Evolutionary conservation across 2,113 vertebrate species (phyloP).

Genomic region (Pelobates fuscus): DNA sequence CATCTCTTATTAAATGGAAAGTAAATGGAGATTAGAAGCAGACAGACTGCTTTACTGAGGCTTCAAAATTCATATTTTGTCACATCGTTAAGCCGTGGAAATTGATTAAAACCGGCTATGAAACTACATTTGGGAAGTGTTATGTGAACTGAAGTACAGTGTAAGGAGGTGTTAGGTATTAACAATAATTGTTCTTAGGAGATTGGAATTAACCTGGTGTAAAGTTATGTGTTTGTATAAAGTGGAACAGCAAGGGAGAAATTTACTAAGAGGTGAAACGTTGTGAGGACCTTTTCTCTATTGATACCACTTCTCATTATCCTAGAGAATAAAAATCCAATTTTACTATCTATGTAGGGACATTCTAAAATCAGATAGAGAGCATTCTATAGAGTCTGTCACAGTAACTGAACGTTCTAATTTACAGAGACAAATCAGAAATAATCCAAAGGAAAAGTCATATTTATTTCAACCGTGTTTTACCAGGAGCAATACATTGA

Average conservation of each 20-base stretch:
- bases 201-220: background rate
- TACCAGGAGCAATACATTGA: no score
- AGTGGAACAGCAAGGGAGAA: background rate
- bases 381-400: no score
- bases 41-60: slow-evolving; percentile 43
- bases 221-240: background rate
- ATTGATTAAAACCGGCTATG: slow-evolving; percentile 59
- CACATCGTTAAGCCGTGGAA: slow-evolving; percentile 62
- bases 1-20: slow-evolving; percentile 51
- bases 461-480: no score
- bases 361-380: no score
- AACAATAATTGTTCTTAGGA: background rate
- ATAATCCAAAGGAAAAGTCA: no score
- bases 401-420: no score
- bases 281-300: no score
- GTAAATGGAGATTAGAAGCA: slow-evolving; percentile 61
- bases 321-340: no score
- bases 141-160: slow-evolving; percentile 1
- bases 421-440: no score
- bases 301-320: no score
- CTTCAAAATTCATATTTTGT: slow-evolving; percentile 57
- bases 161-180: background rate
- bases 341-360: no score
- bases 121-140: slow-evolving; percentile 35
- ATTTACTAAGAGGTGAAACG: background rate